Evolutionary conservation across 2,113 vertebrate genomes (phyloP).

Genomic region (Dicaeum eximium): DNA sequence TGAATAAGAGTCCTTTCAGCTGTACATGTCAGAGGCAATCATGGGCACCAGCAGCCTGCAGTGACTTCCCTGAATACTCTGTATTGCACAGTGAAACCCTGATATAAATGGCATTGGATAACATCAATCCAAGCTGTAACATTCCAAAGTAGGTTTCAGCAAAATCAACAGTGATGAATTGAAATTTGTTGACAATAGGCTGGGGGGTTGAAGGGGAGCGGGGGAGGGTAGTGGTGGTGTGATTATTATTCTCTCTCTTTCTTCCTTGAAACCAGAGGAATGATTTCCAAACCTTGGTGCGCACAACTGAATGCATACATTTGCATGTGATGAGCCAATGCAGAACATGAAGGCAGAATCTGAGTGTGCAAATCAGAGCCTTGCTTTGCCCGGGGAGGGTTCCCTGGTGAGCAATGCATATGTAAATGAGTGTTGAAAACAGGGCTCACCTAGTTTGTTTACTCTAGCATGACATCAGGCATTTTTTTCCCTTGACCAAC

Average conservation of each 20-base stretch:
- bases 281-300: conserved; percentile 30
- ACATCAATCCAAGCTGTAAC: conserved; percentile 65
- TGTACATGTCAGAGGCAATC: conserved; percentile 77
- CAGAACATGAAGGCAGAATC: not conserved
- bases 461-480: not conserved
- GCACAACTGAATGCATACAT: not conserved
- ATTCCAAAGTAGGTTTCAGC: conserved; percentile 69
- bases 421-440: not conserved
- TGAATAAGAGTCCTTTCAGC: conserved; percentile 73
- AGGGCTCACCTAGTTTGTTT: not conserved
- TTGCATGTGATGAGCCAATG: conserved; percentile 12
- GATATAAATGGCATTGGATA: conserved; percentile 78
- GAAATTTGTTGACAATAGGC: conserved; percentile 60
- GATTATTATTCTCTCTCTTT: conserved; percentile 52
- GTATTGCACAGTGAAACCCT: conserved; percentile 63
- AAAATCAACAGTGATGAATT: conserved; percentile 75
- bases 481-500: not conserved
- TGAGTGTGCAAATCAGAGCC: conserved; percentile 3
- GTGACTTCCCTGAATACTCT: conserved; percentile 68
- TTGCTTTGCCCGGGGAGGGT: not conserved
- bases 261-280: conserved; percentile 41
- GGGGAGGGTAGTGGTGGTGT: not conserved
- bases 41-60: conserved; percentile 60
- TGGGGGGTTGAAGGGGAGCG: not conserved
- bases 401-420: not conserved